Evolutionary conservation across 2,797 vertebrate genomes (phyloP), one percentile per base, ranked within the genome.

Genomic region (Channallabes apus): DNA sequence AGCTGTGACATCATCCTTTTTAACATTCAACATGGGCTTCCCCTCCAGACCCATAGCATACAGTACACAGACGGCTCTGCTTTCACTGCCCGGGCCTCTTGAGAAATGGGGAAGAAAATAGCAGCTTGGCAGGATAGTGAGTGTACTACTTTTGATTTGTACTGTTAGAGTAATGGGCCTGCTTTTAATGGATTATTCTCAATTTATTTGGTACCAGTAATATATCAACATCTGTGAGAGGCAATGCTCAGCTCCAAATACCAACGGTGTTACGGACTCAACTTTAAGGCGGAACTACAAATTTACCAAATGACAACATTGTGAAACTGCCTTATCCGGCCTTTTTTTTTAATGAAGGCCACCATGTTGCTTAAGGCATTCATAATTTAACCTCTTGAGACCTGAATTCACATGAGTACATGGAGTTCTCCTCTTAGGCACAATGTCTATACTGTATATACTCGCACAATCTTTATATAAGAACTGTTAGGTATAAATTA

Each of bases 1-100:
- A 32, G 20, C 29, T 77, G 41, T 85, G 84, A 82, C 65, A 41
- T 84, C 84, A 88, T 82, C 54, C n/a, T 65, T 69, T 67, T 80
- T 71, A 86, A 61, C 65, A 71, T 69, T 41, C 32, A 12, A 62
- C 61, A 77, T 62, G 54, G 51, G 17, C 41, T 78, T 82, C 22
- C 24, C 58, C 27, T 58, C 38, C 82, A 86, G 65, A 3, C 67
- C n/a, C 72, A 27, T 20, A 77, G n/a, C 54, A 79, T 24, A 38
- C 35, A 61, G 72, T 24, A 38, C 35, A 61, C 75, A 83, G 76
- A 64, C 18, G 65, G 82, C 69, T 87, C 69, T 41, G 68, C 27
- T 84, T 87, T 86, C 82, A 73, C 59, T 67, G 68, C 61, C 6
- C 4, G 29, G 54, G 62, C 54, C 22, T 86, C 18, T 22, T 32